These are phyloP conservation scores for Caranx ignobilis DNA, from an alignment of 2,113 vertebrate species.

Conservation along the genomic window DNA sequence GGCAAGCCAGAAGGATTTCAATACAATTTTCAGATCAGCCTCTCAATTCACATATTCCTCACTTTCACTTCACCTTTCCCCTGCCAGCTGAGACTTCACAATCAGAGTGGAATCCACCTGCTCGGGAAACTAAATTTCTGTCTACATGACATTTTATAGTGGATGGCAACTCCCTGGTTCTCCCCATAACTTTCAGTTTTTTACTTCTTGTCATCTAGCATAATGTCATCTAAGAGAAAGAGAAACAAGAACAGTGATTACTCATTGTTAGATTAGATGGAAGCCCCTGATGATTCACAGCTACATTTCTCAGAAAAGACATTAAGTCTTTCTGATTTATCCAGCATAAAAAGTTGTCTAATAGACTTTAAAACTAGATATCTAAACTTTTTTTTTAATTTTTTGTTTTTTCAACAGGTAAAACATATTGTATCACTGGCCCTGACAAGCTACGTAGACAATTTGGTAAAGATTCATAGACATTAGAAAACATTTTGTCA, in stretches of 20 bases:
- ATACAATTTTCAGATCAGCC: conserved; percentile 48
- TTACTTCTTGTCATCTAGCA: conserved; percentile 1
- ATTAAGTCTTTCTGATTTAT: not conserved
- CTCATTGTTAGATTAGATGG: not conserved
- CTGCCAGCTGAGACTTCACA: conserved; percentile 25
- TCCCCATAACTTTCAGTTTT: conserved; percentile 2
- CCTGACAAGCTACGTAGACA: not conserved
- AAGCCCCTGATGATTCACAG: not conserved
- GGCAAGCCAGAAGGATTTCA: conserved; percentile 47
- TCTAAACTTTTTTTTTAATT: not conserved
- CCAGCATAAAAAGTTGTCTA: not conserved
- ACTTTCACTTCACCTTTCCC: conserved; percentile 17
- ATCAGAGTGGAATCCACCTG: conserved; percentile 30
- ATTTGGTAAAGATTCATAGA: not conserved
- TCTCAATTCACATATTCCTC: conserved; percentile 30
- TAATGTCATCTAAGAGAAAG: not conserved
- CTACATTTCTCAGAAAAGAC: not conserved
- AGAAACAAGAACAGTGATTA: not conserved
- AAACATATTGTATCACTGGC: not conserved
- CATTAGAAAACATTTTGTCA: not conserved
- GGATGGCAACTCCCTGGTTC: not conserved
- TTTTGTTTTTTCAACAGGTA: too few relatives aligned
- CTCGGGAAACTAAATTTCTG: conserved; percentile 23
- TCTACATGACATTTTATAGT: not conserved
- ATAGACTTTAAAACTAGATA: not conserved